Evolutionary conservation across 1,140 invertebrate species (phyloP).

Genomic region (Asobara japonica): DNA sequence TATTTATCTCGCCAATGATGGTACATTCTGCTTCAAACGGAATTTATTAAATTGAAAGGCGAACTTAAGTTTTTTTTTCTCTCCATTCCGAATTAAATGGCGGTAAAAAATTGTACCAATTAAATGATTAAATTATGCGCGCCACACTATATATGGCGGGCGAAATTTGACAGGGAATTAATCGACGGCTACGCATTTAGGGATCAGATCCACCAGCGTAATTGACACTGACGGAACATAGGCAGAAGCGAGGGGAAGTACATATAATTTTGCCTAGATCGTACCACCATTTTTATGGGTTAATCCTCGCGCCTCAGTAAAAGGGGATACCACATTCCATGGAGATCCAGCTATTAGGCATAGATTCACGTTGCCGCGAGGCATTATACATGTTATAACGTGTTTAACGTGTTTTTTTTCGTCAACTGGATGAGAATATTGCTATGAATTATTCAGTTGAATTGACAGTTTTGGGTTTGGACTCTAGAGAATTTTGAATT

Average conservation of each 20-base stretch:
- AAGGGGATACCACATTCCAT: slow-evolving; percentile 24
- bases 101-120: slow-evolving; percentile 15
- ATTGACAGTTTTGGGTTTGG: not conserved
- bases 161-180: slow-evolving; percentile 26
- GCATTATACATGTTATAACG: too few species aligned
- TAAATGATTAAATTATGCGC: slow-evolving; percentile 27
- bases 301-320: slow-evolving; percentile 25
- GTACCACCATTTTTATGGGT: slow-evolving; percentile 27
- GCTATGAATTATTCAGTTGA: not conserved
- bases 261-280: slow-evolving; percentile 19
- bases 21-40: not conserved
- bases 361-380: slow-evolving; percentile 15
- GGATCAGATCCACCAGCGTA: slow-evolving; percentile 4
- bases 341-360: slow-evolving; percentile 14
- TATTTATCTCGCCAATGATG: not conserved
- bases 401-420: not conserved
- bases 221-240: slow-evolving; percentile 25
- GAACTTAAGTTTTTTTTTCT: not conserved
- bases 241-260: not conserved
- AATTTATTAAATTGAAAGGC: not conserved
- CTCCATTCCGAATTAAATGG: not conserved
- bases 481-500: not conserved
- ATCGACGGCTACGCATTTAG: slow-evolving; percentile 22
- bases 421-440: not conserved
- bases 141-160: slow-evolving; percentile 15